Evolutionary conservation across 2,888 invertebrate species (phyloP).

Genomic region (Bruchidius siliquastri): DNA sequence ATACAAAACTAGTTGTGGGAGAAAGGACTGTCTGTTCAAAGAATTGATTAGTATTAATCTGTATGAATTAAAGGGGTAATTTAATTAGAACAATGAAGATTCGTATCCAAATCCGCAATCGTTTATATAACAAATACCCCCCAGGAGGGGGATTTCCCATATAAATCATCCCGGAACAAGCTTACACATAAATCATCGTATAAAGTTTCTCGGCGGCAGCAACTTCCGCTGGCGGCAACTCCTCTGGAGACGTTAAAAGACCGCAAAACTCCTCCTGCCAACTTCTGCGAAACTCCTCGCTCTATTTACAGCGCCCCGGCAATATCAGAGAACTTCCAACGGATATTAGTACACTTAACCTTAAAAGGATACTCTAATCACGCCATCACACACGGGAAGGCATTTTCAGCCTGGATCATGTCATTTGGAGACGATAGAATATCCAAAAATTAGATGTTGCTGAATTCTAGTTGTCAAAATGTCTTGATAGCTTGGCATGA

Average conservation of each 20-base stretch:
- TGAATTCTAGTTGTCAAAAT: no score
- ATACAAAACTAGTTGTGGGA: no score
- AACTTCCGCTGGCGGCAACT: neutral
- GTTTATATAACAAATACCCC: neutral
- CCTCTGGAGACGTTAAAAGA: neutral
- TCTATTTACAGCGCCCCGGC: neutral
- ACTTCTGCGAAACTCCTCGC: neutral
- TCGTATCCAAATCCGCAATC: neutral
- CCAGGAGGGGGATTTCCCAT: neutral
- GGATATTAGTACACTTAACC: neutral
- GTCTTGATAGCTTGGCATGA: no score
- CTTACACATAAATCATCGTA: neutral
- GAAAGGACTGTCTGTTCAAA: no score
- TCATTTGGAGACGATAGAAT: no score
- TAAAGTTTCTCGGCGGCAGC: neutral
- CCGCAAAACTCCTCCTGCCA: neutral
- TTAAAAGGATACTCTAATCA: neutral
- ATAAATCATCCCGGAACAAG: neutral
- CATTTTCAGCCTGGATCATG: neutral
- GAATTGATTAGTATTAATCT: no score
- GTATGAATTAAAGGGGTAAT: no score
- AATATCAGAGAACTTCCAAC: neutral
- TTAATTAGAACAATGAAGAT: no score
- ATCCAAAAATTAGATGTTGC: no score
- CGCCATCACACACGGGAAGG: neutral